Percentiles rank a stretch among this genome's conserved stretches.
phyloP scores from a whole-genome alignment of 2,113 vertebrate species.

The Nerophis ophidion region DNA sequence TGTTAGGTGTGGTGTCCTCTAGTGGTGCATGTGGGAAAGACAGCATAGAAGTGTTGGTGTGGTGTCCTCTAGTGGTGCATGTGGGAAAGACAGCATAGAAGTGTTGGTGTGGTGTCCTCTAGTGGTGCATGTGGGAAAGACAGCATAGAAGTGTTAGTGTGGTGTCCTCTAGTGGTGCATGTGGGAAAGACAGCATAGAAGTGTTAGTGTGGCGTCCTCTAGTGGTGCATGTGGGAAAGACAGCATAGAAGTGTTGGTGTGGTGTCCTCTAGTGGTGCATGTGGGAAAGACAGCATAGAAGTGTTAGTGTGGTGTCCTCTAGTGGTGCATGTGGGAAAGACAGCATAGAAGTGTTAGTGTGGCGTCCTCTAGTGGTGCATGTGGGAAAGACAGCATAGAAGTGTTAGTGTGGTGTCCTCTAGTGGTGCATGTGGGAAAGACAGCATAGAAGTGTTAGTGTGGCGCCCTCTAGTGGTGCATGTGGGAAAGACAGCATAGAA shows the following conservation, averaged over 20 bases:
- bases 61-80: no score
- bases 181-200: neutral
- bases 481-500: neutral
- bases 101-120: neutral
- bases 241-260: neutral
- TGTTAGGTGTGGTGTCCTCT: neutral
- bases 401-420: neutral
- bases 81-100: neutral
- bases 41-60: neutral
- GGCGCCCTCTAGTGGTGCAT: no score
- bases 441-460: neutral
- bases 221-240: no score
- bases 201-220: neutral
- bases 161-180: no score
- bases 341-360: neutral
- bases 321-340: no score
- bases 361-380: no score
- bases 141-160: neutral
- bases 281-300: neutral
- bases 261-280: no score
- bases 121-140: no score
- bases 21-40: no score
- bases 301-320: neutral
- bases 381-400: neutral
- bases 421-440: no score